Base-by-base conservation (phyloP, 2,113 vertebrate species). In the Cebus imitator region DNA sequence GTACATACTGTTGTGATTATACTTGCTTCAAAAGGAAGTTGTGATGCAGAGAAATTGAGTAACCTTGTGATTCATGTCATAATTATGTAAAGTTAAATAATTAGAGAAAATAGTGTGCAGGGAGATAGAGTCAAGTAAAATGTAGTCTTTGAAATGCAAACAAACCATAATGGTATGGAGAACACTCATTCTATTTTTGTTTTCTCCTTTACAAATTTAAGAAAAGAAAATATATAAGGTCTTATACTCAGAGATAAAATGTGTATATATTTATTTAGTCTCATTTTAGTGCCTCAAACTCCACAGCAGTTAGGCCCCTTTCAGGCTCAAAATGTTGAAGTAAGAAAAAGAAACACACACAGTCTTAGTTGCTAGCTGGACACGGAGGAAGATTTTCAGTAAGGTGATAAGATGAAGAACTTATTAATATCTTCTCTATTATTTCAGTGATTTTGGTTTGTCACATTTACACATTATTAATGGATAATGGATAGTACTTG, bases 21-120 rank as follows among this genome's bases (percentile, higher is more conserved):
- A 23, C 57, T 95, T 81, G 50, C 64, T 50, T 97, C n/a, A 50
- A n/a, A 90, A 73, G 12, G 32, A 96, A 93, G 76, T 58, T 64
- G 66, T 76, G n/a, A 82, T 80, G 30, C 25, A 66, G 73, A 64
- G 37, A 55, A 58, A 81, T 58, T 64, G 45, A 35, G 0, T 14
- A 70, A 32, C 75, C 58, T 64, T 45, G 6, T 48, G 68, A n/a
- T 61, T 16, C 21, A 50, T 2, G 81, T 23, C 6, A 82, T 57
- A 57, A 52, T 40, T 17, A 58, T n/a, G 27, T 9, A 76, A 75
- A 91, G 32, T 10, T 86, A 76, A 76, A 21, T 86, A 64, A 50
- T 37, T 48, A 86, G 61, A 81, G 66, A 32, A 78, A 40, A 80
- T 35, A 2, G 6, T 73, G 7, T n/a, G 1, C 2, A 72, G n/a